Evolutionary conservation across 2,888 invertebrate species (phyloP).

Genomic region (Agriopis leucophaearia): DNA sequence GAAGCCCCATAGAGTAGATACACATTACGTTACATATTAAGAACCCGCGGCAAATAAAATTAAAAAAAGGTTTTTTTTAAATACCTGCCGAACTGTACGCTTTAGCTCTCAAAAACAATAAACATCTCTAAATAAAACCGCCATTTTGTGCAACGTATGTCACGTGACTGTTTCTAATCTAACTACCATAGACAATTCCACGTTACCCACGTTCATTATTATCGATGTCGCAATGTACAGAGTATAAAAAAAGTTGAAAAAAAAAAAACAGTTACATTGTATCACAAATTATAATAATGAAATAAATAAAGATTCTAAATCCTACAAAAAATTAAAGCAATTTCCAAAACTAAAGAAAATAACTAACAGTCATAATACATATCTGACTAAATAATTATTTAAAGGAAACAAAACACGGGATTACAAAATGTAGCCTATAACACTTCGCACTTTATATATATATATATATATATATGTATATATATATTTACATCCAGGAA

Average conservation of each 20-base stretch:
- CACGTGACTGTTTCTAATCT: too few species aligned
- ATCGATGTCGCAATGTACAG: not conserved
- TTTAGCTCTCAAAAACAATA: too few species aligned
- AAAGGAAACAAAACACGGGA: not conserved
- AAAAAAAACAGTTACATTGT: not conserved
- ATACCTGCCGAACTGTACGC: too few species aligned
- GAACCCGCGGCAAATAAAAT: too few species aligned
- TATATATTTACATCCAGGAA: too few species aligned
- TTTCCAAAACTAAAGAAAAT: conserved; percentile 4
- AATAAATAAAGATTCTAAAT: conserved; percentile 1
- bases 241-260: not conserved
- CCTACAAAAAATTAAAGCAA: conserved; percentile 11
- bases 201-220: not conserved
- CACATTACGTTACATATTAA: too few species aligned
- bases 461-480: too few species aligned
- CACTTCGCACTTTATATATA: not conserved
- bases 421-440: not conserved
- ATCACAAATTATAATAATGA: conserved; percentile 9
- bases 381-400: not conserved
- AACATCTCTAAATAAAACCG: too few species aligned
- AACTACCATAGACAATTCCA: too few species aligned
- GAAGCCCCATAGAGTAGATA: too few species aligned
- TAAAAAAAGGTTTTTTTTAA: too few species aligned
- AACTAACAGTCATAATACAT: not conserved
- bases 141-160: too few species aligned